Evolutionary conservation across 1,140 invertebrate species (phyloP), one percentile per base, ranked within the genome.

Genomic region (Orius insidiosus): DNA sequence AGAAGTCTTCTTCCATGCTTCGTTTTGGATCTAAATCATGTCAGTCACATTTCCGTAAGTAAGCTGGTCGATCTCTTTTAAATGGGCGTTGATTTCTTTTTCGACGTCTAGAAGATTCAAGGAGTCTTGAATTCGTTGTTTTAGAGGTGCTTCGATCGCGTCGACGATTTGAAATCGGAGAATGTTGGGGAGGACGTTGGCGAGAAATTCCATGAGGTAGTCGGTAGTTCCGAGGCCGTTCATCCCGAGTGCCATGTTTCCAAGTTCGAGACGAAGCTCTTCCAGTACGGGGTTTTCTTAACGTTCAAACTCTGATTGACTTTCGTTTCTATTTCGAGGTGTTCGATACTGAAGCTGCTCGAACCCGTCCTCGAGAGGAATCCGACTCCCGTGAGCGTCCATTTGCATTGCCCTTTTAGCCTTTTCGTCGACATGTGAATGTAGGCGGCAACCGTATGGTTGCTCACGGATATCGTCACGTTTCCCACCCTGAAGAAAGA

Each of bases 141-240:
- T 77, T 2, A 85, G 60, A 0, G 80, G 80, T 43, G 71, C 72
- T 61, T 85, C 82, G 6, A 84, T 59, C 3, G 81, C 80, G 56
- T 85, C 78, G 69, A 84, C 79, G 50, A 87, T 84, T 63, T 85
- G 81, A 62, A 83, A 80, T 50, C 84, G 67, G 43, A 88, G 63
- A 37, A 87, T 60, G 67, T 88, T 88, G 1, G 84, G 83, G 35
- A 86, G 51, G 49, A 87, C 65, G 58, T 87, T 88, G 0, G 86
- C 65, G 1, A 64, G 68, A 46, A 80, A 75, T 63, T 88, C 84
- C 36, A 84, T 64, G 3, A 80, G 52, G 58, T 86, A 87, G 61
- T 88, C 84, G 10, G 83, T 37, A 0, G 81, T 85, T 32, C 84
- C 83, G 0, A 80, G 76, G 3, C 85, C 85, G 52, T 85, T 61